phyloP scores from a whole-genome alignment of 1,140 invertebrate species.

The Idris sp. region DNA sequence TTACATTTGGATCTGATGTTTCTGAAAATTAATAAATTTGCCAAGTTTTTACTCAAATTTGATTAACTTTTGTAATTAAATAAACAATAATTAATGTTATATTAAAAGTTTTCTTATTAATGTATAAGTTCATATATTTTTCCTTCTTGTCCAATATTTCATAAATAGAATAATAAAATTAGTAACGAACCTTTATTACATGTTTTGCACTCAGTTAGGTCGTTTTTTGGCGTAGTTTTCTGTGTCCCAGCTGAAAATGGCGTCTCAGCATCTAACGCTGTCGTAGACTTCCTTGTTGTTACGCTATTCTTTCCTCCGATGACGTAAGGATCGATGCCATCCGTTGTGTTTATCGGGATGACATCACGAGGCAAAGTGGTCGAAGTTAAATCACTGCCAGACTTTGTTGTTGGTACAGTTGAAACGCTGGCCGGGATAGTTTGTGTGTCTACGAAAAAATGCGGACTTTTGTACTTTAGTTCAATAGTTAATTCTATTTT shows the following conservation, averaged over 20 bases:
- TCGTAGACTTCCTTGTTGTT: constrained; percentile 11
- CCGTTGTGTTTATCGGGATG: constrained; percentile 68
- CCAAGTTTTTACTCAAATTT: no score
- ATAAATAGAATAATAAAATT: constrained; percentile 32
- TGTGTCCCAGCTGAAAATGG: constrained; percentile 38
- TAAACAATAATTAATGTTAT: no score
- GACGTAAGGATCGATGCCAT: constrained; percentile 68
- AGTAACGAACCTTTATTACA: constrained; percentile 37
- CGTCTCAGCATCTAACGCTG: constrained; percentile 50
- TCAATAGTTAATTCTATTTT: no score
- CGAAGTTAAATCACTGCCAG: constrained; percentile 5
- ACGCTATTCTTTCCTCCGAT: constrained; percentile 15
- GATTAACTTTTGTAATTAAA: no score
- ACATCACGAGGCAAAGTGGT: constrained; percentile 28
- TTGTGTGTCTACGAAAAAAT: constrained; percentile 4
- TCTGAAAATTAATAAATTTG: constrained; percentile 12
- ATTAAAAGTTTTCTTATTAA: no score
- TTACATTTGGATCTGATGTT: constrained; percentile 55
- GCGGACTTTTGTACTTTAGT: no score
- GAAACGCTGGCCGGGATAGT: constrained; percentile 1
- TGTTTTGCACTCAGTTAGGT: constrained; percentile 28
- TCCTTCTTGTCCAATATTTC: no score
- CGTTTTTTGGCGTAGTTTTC: constrained; percentile 30
- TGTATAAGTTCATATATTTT: no score
- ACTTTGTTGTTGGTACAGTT: constrained; percentile 15